Percentiles rank a stretch among this genome's conserved stretches.
Conservation (phyloP, 2,113 vertebrate species). For the Gracilinanus agilis region DNA sequence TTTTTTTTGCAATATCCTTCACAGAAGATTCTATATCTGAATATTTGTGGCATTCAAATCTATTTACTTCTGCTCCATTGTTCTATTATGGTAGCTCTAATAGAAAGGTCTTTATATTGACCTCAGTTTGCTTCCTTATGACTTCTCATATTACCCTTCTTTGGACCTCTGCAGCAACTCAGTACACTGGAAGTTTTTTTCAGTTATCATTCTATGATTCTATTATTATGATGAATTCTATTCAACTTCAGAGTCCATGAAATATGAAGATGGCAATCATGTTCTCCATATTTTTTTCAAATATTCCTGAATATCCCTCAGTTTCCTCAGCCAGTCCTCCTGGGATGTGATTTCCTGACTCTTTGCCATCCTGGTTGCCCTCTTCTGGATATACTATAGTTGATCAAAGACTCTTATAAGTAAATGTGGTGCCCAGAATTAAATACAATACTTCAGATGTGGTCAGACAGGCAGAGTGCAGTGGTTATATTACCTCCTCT, state of each 20-base stretch:
- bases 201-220: not conserved
- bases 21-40: not conserved
- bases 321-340: not conserved
- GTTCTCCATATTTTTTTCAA: not conserved
- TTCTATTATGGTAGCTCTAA: not conserved
- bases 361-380: not conserved
- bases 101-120: not conserved
- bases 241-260: not conserved
- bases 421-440: constrained; percentile 2
- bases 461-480: not conserved
- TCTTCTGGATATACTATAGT: not conserved
- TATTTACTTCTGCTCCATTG: not conserved
- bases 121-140: not conserved
- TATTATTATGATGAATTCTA: not conserved
- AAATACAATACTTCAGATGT: not conserved
- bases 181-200: not conserved
- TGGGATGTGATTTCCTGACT: not conserved
- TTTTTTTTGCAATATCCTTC: too few relatives aligned
- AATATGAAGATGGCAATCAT: not conserved
- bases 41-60: not conserved
- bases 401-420: not conserved
- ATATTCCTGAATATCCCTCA: not conserved
- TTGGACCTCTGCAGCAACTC: not conserved
- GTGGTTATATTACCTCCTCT: not conserved
- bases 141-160: not conserved